Base-by-base conservation (phyloP, 2,113 vertebrate species). In the Spea bombifrons region DNA sequence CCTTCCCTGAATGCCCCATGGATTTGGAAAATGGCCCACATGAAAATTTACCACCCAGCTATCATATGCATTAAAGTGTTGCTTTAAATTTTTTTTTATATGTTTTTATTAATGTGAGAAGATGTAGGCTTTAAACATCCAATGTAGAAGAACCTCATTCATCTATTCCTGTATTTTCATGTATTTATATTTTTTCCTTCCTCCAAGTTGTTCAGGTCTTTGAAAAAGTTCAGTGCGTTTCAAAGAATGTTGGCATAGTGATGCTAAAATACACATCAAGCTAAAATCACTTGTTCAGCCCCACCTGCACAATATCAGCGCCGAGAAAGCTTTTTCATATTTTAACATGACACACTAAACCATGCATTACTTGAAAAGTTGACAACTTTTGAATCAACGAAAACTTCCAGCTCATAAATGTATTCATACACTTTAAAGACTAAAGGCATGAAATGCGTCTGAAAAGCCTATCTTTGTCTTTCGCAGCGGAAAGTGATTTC, bases 401-500 rank as follows among this genome's bases (percentile, higher is more conserved):
- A 84, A 86, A 80, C 44, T 76, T 83, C 71, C 49, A 79, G 73
- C 73, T 80, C 86, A 83, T 79, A 83, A 75, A 76, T 44, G 86
- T 83, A 83, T 75, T 73, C 83, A 85, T 49, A 65, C 63, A 73
- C 78, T 84, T 81, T 63, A 61, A 74, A 75, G 84, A 83, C 30
- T 63, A 17, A 70, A 75, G 71, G 68, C 75, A 84, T 3, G 7
- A 52, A 81, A 79, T 59, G 71, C 82, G 52, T 86, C 74, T 83
- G 82, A 81, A 84, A 89, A 87, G 82, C 80, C 53, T 0, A 7
- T 82, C 75, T 48, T 81, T 69, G 70, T 86, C 84, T 90, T 82
- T 88, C 64, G 81, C 81, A 55, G 57, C 43, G 69, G 82, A 83
- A 78, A 89, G 79, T 78, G 84, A 88, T 85, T 89, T 90, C 78